Conservation (phyloP, 2,797 vertebrate species). For the Aselliscus stoliczkanus region DNA sequence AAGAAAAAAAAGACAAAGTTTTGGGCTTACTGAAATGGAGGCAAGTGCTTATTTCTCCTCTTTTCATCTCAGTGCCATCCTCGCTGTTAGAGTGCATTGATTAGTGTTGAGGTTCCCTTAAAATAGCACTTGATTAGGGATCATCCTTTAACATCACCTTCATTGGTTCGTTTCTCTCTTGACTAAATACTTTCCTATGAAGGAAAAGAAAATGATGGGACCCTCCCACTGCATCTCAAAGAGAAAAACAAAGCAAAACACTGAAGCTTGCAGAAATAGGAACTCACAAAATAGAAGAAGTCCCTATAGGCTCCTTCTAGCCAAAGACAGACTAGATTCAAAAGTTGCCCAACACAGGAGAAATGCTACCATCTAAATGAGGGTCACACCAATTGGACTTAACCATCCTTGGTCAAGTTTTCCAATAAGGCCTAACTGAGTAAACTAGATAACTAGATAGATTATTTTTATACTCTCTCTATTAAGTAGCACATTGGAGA, state of each 20-base stretch:
- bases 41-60: neutral
- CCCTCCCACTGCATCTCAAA: neutral
- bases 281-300: neutral
- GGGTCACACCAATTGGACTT: neutral
- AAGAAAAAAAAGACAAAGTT: neutral
- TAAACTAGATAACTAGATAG: neutral
- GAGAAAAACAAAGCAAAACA: neutral
- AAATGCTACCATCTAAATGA: neutral
- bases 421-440: neutral
- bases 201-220: neutral
- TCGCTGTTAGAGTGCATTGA: neutral
- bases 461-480: slow-evolving; percentile 27
- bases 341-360: neutral
- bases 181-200: neutral
- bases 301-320: neutral
- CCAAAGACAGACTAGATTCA: neutral
- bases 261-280: neutral
- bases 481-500: slow-evolving; percentile 33
- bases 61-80: neutral
- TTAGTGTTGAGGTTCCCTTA: neutral
- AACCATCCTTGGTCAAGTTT: neutral
- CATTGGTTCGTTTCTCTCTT: neutral
- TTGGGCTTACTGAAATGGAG: neutral
- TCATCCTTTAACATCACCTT: neutral
- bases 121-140: neutral